Percentiles rank a stretch among this genome's conserved stretches.
These are phyloP conservation scores for Leucopsar rothschildi DNA, from an alignment of 2,113 vertebrate genomes.

Conservation along the genomic window DNA sequence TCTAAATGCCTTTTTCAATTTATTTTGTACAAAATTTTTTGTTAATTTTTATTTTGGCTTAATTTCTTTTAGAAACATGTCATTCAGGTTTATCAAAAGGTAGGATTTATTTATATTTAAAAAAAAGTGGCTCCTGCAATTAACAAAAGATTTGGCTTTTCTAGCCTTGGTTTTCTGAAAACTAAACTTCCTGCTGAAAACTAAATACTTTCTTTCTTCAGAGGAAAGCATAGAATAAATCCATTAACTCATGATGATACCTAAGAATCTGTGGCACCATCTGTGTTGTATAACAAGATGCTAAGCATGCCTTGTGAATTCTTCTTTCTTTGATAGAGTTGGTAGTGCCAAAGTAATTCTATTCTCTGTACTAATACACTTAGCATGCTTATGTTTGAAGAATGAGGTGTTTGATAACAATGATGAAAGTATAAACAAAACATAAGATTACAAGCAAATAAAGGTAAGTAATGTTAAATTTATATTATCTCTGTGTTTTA, in stretches of 20 bases:
- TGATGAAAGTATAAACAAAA: conserved; percentile 49
- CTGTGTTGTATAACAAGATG: conserved; percentile 57
- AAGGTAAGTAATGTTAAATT: conserved; percentile 70
- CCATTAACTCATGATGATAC: conserved; percentile 69
- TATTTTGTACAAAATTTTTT: conserved; percentile 62
- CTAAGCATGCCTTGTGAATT: conserved; percentile 78
- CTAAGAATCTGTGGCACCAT: conserved; percentile 55
- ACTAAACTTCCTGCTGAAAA: conserved; percentile 84
- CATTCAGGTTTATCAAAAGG: conserved; percentile 99
- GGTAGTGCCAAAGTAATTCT: conserved; percentile 72
- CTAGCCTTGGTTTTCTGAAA: conserved; percentile 77
- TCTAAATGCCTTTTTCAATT: conserved; percentile 68
- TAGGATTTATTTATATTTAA: conserved; percentile 85
- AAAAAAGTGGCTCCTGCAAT: conserved; percentile 80
- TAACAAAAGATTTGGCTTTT: conserved; percentile 80
- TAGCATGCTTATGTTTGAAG: conserved; percentile 77
- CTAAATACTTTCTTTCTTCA: conserved; percentile 74
- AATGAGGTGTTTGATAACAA: conserved; percentile 66
- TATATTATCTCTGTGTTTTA: not conserved
- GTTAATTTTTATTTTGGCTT: conserved; percentile 81
- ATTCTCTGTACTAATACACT: conserved; percentile 81
- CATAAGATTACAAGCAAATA: conserved; percentile 10
- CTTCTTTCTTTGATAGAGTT: conserved; percentile 68
- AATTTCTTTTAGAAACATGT: conserved; percentile 99
- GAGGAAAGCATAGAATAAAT: conserved; percentile 62